A percentile compares a stretch with the other conserved stretches of the same genome.
These are phyloP conservation scores for Buathra laborator DNA, from an alignment of 2,888 invertebrate species.

Conservation along the genomic window DNA sequence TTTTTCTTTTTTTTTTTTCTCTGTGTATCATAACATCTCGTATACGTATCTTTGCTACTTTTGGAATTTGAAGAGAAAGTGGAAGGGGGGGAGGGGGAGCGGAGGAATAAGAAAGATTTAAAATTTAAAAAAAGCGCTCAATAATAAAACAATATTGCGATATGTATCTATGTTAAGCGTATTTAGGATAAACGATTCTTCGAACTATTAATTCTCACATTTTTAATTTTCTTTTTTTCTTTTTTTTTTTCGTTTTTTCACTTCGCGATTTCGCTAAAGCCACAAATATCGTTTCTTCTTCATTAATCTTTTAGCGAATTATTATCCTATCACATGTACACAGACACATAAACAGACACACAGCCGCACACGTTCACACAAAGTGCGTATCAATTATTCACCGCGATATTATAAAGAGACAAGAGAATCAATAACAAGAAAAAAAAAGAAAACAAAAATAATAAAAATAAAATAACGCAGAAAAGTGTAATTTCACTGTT, in stretches of 20 bases:
- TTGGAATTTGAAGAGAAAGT: conserved; percentile 48
- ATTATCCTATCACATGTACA: conserved; percentile 28
- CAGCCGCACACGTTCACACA: conserved; percentile 9
- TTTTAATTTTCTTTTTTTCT: background rate
- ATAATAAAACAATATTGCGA: conserved; percentile 66
- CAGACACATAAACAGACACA: conserved; percentile 11
- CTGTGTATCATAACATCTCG: conserved; percentile 46
- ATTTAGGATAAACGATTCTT: conserved; percentile 63
- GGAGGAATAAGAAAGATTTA: conserved; percentile 15
- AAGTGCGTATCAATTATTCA: conserved; percentile 39
- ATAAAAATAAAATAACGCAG: conserved; percentile 40
- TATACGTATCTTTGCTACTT: conserved; percentile 52
- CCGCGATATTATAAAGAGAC: conserved; percentile 31
- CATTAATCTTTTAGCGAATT: conserved; percentile 13
- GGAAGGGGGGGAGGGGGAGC: background rate
- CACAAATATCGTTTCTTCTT: conserved; percentile 47
- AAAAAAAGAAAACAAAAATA: background rate
- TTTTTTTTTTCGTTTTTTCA: conserved; percentile 46
- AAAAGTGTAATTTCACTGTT: conserved; percentile 42
- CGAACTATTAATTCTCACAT: conserved; percentile 42
- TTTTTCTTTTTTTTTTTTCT: conserved; percentile 10
- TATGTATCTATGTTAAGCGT: conserved; percentile 65
- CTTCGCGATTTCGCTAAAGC: conserved; percentile 60
- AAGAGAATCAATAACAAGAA: conserved; percentile 4
- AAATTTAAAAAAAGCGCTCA: conserved; percentile 63